Conservation (phyloP, 1,140 invertebrate genomes). For the Diabrotica virgifera region DNA sequence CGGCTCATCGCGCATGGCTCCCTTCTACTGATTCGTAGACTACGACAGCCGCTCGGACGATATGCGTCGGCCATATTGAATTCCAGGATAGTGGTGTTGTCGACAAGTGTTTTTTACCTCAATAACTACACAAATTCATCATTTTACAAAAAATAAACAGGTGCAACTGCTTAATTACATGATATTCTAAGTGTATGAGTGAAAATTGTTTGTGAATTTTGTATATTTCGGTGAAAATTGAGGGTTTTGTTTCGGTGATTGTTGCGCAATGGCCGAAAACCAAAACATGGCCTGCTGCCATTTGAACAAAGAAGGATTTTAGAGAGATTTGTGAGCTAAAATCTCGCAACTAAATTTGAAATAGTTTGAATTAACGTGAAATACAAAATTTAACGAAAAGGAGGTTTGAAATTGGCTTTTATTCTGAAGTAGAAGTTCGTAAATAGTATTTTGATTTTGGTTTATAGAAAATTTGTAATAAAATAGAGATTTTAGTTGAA, state of each 20-base stretch:
- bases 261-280: slow-evolving; percentile 18
- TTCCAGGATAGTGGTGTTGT: slow-evolving; percentile 38
- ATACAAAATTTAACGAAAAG: no score
- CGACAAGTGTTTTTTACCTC: slow-evolving; percentile 13
- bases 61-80: slow-evolving; percentile 41
- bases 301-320: slow-evolving; percentile 1
- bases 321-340: no score
- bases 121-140: slow-evolving; percentile 4
- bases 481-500: no score
- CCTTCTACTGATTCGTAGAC: slow-evolving; percentile 15
- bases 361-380: no score
- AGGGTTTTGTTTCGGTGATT: no score
- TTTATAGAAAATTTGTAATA: no score
- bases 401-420: no score
- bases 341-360: no score
- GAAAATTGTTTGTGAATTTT: background rate
- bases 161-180: slow-evolving; percentile 5
- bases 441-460: no score
- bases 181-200: slow-evolving; percentile 16
- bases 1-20: slow-evolving; percentile 26
- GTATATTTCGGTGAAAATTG: no score
- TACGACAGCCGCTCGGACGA: slow-evolving; percentile 27
- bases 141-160: background rate
- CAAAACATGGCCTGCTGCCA: slow-evolving; percentile 18
- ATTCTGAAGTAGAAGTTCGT: no score